These are phyloP conservation scores for Gnatocerus cornutus DNA, from an alignment of 2,888 invertebrate genomes.

Conservation along the genomic window DNA sequence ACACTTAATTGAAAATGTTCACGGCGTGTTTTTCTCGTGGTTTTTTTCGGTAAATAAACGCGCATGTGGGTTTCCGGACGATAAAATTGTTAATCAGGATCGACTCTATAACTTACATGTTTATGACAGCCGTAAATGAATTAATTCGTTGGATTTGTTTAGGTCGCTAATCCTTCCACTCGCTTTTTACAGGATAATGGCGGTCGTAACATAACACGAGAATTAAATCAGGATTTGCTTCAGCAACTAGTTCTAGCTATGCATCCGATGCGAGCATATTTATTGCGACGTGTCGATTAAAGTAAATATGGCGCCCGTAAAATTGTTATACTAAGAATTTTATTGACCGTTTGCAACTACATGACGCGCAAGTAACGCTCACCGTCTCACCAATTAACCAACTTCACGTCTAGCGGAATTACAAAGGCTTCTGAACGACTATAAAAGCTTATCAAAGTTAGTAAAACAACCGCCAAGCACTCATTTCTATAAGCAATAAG, in stretches of 20 bases:
- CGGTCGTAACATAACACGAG: conserved; percentile 20
- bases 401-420: too few relatives aligned
- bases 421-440: too few relatives aligned
- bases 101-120: conserved; percentile 29
- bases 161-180: conserved; percentile 26
- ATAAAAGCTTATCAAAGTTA: too few relatives aligned
- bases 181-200: conserved; percentile 18
- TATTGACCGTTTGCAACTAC: too few relatives aligned
- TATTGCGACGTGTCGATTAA: conserved; percentile 10
- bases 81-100: conserved; percentile 27
- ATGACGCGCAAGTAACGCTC: too few relatives aligned
- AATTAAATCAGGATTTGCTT: conserved; percentile 29
- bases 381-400: too few relatives aligned
- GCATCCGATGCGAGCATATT: conserved; percentile 1
- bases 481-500: too few relatives aligned
- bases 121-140: conserved; percentile 37
- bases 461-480: too few relatives aligned
- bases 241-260: conserved; percentile 15
- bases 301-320: conserved; percentile 4
- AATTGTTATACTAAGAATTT: neutral
- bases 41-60: neutral
- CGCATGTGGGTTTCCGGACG: conserved; percentile 11
- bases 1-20: neutral
- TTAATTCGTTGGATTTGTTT: conserved; percentile 34
- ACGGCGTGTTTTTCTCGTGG: neutral